Conservation (phyloP, 2,888 invertebrate genomes). For the Thumatha senex region DNA sequence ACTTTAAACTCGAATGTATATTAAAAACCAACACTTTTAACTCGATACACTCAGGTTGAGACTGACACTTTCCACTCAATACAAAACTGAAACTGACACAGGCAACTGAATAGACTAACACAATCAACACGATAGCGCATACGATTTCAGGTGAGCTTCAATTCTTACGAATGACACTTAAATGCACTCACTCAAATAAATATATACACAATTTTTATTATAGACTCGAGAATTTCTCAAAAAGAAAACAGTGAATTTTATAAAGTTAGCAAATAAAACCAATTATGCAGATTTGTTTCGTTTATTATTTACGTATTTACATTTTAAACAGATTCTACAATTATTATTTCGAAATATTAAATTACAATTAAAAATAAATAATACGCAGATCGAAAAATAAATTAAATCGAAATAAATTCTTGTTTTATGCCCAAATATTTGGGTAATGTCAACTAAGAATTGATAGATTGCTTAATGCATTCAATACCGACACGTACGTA, state of each 20-base stretch:
- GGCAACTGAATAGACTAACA: too few species aligned
- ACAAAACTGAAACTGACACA: background rate
- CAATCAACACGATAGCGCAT: too few species aligned
- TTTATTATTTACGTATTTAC: constrained; percentile 63
- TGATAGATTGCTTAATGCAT: background rate
- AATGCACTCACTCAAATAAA: too few species aligned
- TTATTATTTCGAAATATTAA: constrained; percentile 49
- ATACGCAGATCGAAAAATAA: constrained; percentile 20
- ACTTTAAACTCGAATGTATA: too few species aligned
- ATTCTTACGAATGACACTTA: too few species aligned
- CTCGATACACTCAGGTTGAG: too few species aligned
- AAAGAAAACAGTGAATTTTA: too few species aligned
- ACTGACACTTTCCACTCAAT: background rate
- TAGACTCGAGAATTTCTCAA: too few species aligned
- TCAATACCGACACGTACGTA: too few species aligned
- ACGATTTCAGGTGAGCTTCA: too few species aligned
- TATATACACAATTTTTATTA: too few species aligned
- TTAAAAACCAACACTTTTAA: too few species aligned
- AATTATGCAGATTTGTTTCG: constrained; percentile 23
- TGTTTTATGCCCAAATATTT: background rate
- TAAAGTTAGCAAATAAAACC: constrained; percentile 29
- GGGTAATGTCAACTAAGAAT: background rate
- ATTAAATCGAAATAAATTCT: background rate
- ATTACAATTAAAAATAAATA: constrained; percentile 6
- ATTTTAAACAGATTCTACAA: constrained; percentile 51